These are phyloP conservation scores for Drosophila lacicola DNA, from an alignment of 2,888 invertebrate species.

Conservation along the genomic window DNA sequence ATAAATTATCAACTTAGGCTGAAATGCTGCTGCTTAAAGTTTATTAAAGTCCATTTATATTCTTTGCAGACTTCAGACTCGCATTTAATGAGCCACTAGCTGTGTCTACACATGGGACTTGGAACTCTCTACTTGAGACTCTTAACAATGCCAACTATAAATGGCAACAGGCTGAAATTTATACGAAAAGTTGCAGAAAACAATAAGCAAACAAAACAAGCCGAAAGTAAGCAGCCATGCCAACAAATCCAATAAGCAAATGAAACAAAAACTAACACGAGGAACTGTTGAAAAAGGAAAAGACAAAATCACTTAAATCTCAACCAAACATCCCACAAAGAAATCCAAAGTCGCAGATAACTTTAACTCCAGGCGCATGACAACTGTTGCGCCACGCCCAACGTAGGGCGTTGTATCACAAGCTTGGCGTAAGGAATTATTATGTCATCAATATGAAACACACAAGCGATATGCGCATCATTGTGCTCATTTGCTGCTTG, in stretches of 20 bases:
- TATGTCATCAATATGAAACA: slow-evolving; percentile 85
- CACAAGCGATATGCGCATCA: slow-evolving; percentile 82
- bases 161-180: slow-evolving; percentile 74
- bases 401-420: slow-evolving; percentile 41
- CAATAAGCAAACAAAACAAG: slow-evolving; percentile 63
- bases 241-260: slow-evolving; percentile 59
- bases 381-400: slow-evolving; percentile 30
- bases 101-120: slow-evolving; percentile 50
- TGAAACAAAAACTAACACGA: slow-evolving; percentile 45
- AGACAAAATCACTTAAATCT: slow-evolving; percentile 65
- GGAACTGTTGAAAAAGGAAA: slow-evolving; percentile 48
- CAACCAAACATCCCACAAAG: slow-evolving; percentile 40
- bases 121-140: slow-evolving; percentile 24
- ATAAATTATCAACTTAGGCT: slow-evolving; percentile 32
- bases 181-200: slow-evolving; percentile 73
- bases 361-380: slow-evolving; percentile 35
- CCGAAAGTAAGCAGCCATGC: slow-evolving; percentile 39
- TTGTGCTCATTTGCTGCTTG: slow-evolving; percentile 82
- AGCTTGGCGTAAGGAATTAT: slow-evolving; percentile 63
- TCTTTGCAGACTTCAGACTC: slow-evolving; percentile 45
- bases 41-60: slow-evolving; percentile 59
- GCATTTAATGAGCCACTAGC: slow-evolving; percentile 63
- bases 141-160: slow-evolving; percentile 56
- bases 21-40: slow-evolving; percentile 25
- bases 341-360: slow-evolving; percentile 34